Percentiles rank a stretch among this genome's conserved stretches.
Conservation (phyloP, 1,140 invertebrate genomes). For the Pseudomyrmex cubaensis region DNA sequence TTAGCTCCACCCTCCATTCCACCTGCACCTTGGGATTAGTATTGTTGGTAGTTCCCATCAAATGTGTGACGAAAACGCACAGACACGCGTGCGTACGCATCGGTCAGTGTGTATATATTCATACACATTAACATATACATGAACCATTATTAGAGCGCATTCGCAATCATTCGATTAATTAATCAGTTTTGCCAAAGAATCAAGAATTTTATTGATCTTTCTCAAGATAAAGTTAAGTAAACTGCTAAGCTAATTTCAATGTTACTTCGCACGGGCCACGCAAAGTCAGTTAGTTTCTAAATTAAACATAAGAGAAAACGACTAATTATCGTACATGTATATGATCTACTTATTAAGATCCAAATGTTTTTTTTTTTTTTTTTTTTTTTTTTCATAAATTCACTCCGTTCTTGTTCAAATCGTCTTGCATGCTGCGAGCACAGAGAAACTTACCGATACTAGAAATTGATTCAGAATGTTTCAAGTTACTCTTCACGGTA, state of each 20-base stretch:
- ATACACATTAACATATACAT: conserved; percentile 34
- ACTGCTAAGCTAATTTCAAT: conserved; percentile 23
- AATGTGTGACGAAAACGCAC: conserved; percentile 54
- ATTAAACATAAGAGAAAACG: too few relatives aligned
- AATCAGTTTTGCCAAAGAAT: background rate
- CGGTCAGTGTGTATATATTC: conserved; percentile 13
- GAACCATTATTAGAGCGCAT: conserved; percentile 16
- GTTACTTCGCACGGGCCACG: conserved; percentile 13
- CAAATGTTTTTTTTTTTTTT: background rate
- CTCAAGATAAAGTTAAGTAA: conserved; percentile 7
- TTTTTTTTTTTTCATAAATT: conserved; percentile 3
- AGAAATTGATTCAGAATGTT: conserved; percentile 81
- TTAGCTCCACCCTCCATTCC: conserved; percentile 82
- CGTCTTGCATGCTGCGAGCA: conserved; percentile 16
- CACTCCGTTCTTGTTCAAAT: background rate
- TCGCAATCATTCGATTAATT: conserved; percentile 9
- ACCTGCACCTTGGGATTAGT: conserved; percentile 84
- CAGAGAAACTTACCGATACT: conserved; percentile 80
- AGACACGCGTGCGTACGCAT: conserved; percentile 37
- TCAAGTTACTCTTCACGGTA: conserved; percentile 61
- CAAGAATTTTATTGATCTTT: background rate
- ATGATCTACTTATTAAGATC: background rate
- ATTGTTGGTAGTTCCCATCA: conserved; percentile 80
- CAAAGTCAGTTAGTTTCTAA: background rate
- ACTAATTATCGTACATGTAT: background rate